A percentile compares a stretch with the other conserved stretches of the same genome.
These are phyloP conservation scores for Tetragnatha versicolor DNA, from an alignment of 1,140 invertebrate genomes.

Conservation along the genomic window DNA sequence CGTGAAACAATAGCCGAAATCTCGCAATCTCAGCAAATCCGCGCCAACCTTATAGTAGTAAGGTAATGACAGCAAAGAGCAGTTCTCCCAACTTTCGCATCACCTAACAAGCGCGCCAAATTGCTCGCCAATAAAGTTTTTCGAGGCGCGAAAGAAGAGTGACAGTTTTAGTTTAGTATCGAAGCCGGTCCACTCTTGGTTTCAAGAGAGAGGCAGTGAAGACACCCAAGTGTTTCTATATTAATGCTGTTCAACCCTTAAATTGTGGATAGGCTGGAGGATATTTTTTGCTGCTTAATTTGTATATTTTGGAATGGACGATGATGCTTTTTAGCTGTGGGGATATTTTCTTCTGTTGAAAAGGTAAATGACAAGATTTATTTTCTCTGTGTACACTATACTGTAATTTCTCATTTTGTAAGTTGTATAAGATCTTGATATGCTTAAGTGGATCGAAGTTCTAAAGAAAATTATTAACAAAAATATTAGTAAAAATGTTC, in stretches of 20 bases:
- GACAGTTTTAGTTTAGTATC: slow-evolving; percentile 6
- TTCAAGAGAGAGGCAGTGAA: slow-evolving; percentile 1
- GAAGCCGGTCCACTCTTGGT: background rate
- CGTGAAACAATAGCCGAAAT: no score
- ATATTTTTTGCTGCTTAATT: background rate
- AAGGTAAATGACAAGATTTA: background rate
- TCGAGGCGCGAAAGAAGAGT: background rate
- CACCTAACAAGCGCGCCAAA: slow-evolving; percentile 4
- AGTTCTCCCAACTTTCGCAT: background rate
- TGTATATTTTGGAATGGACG: background rate
- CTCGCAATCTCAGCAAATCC: background rate
- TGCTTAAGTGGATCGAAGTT: no score
- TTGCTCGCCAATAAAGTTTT: slow-evolving; percentile 5
- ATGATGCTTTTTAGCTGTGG: no score
- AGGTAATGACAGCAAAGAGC: no score
- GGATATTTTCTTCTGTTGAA: background rate
- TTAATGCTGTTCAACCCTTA: background rate
- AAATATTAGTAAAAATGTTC: no score
- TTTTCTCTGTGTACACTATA: background rate
- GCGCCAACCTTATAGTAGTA: background rate
- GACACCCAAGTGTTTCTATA: slow-evolving; percentile 16
- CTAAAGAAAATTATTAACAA: no score
- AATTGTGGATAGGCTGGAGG: background rate
- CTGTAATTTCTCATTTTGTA: no score
- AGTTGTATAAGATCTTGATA: no score